Evolutionary conservation across 1,140 invertebrate genomes (phyloP), one percentile per base, ranked within the genome.

Genomic region (Dreissena rostriformis): DNA sequence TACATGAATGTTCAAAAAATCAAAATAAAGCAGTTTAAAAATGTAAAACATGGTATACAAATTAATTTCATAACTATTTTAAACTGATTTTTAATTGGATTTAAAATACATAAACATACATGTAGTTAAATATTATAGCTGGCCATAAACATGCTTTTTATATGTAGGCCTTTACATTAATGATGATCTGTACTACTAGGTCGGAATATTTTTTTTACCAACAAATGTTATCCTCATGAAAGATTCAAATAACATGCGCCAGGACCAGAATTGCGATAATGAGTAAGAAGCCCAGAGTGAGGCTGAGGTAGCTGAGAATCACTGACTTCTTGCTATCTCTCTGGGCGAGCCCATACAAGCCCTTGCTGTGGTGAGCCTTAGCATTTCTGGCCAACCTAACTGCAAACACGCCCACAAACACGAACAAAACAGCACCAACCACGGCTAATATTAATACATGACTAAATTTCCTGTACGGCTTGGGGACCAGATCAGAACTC

Each of bases 291-390:
- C 91, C 91, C 29, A 87, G 57, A 0, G n/a, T 86, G 68, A 91
- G 63, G 63, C 90, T 90, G 8, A 86, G 82, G 71, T 92, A 92
- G 61, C 91, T 90, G 14, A 88, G 77, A 22, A 87, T 85, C 8
- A 89, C 88, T 2, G 91, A 89, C 49, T 84, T 65, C 51, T 82
- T 87, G 28, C 88, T 79, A 82, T 91, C 87, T 73, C 88, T 88
- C 85, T 92, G 91, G n/a, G 90, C 90, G 70, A 92, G 85, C 17
- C 91, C 91, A 86, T 91, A 90, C 63, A 92, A 70, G 7, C 91
- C 91, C 78, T 92, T 92, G 22, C 87, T 87, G 52, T 91, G 88
- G 22, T 91, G 89, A n/a, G 86, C 82, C 72, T 87, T 88, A 4
- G 90, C 91, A 39, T 88, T 86, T 73, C 85, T 84, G 1, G 88